A percentile compares a stretch with the other conserved stretches of the same genome.
Conservation (phyloP, 2,888 invertebrate species). For the Junonia oenone region DNA sequence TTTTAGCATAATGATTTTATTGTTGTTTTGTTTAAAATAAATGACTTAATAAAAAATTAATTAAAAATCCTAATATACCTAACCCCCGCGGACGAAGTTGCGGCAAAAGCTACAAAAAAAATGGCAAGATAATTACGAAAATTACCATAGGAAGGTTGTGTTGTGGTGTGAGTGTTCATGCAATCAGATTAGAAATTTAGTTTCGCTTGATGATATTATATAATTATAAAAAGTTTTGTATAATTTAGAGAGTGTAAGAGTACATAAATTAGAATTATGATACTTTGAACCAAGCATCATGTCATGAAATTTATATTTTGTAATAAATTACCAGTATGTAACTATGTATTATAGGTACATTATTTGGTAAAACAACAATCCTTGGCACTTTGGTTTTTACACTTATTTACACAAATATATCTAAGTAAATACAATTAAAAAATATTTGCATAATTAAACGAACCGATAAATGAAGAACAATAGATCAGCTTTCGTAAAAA, state of each 20-base stretch:
- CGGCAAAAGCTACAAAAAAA: too few relatives aligned
- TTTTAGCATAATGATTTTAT: too few relatives aligned
- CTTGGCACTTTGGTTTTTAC: too few relatives aligned
- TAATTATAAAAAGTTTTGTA: not conserved
- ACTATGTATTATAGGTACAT: too few relatives aligned
- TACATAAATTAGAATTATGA: not conserved
- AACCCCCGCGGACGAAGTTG: too few relatives aligned
- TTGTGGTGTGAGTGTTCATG: not conserved
- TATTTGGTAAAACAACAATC: not conserved
- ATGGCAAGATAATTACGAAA: not conserved
- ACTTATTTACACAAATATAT: too few relatives aligned
- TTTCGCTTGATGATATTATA: not conserved
- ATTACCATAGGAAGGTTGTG: not conserved
- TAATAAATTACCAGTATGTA: not conserved
- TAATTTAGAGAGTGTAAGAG: not conserved
- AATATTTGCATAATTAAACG: conserved; percentile 44
- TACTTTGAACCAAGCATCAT: not conserved
- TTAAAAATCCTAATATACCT: too few relatives aligned
- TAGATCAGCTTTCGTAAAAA: conserved; percentile 81
- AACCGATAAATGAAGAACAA: conserved; percentile 82
- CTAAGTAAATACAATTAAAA: not conserved
- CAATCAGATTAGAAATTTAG: not conserved
- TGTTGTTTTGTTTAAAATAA: too few relatives aligned
- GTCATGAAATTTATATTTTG: too few relatives aligned
- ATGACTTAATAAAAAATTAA: too few relatives aligned